phyloP scores from a whole-genome alignment of 2,113 vertebrate species.

The Lucifuga dentata region DNA sequence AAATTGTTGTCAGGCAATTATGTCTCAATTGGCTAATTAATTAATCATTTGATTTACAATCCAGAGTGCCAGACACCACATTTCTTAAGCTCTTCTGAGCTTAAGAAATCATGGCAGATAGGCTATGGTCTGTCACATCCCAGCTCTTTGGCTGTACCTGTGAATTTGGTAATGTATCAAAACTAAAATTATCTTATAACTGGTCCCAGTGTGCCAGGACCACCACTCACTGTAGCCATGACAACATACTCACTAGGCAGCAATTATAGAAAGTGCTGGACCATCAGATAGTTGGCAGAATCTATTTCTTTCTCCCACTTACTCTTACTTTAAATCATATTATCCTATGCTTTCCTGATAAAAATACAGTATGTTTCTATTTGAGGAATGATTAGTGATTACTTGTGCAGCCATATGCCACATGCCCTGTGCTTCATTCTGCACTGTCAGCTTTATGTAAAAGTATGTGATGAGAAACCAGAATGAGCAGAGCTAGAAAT shows the following conservation, averaged over 20 bases:
- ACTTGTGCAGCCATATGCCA: slow-evolving; percentile 19
- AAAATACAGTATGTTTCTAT: slow-evolving; percentile 19
- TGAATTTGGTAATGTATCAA: slow-evolving; percentile 65
- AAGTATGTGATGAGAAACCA: slow-evolving; percentile 26
- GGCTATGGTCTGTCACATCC: slow-evolving; percentile 30
- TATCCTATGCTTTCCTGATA: slow-evolving; percentile 3
- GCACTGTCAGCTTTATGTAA: slow-evolving; percentile 2
- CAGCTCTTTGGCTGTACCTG: slow-evolving; percentile 48
- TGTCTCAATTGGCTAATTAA: too few species aligned
- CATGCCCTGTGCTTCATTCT: background rate
- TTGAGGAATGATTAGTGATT: slow-evolving; percentile 1
- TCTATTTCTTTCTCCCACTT: slow-evolving; percentile 25
- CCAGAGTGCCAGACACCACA: background rate
- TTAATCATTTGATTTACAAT: background rate
- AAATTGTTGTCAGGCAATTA: too few species aligned
- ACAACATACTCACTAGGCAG: slow-evolving; percentile 72
- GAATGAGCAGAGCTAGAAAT: slow-evolving; percentile 25
- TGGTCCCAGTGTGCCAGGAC: slow-evolving; percentile 51
- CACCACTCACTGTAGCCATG: slow-evolving; percentile 70
- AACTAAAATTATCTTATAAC: slow-evolving; percentile 59
- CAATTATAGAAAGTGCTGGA: slow-evolving; percentile 62
- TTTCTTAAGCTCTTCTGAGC: background rate
- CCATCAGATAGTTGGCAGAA: slow-evolving; percentile 47
- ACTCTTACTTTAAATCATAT: background rate
- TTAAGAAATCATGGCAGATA: background rate